phyloP scores from a whole-genome alignment of 1,140 invertebrate species.

The Polypedilum vanderplanki region DNA sequence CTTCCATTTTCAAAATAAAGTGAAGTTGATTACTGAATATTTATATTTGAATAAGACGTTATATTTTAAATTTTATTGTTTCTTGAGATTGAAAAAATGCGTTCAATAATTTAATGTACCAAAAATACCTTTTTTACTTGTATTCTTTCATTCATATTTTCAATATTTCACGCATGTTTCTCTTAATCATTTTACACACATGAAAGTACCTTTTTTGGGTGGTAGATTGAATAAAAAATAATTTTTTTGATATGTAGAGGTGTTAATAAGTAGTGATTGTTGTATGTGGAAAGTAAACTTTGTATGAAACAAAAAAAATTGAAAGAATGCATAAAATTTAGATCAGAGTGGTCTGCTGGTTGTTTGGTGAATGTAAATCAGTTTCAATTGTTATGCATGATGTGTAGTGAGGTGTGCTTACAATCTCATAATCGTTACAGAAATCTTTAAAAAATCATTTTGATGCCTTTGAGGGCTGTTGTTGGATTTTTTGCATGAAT shows the following conservation, averaged over 20 bases:
- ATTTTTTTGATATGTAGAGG: background rate
- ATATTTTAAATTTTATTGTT: no score
- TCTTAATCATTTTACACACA: background rate
- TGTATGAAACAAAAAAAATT: background rate
- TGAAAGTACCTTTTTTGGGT: no score
- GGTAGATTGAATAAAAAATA: background rate
- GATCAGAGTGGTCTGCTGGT: constrained; percentile 1
- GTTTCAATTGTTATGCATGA: background rate
- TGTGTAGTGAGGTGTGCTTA: background rate
- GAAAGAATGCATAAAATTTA: background rate
- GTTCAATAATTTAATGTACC: no score
- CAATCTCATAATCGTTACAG: background rate
- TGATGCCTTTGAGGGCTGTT: background rate
- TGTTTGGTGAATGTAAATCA: background rate
- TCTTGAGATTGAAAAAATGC: no score
- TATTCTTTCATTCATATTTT: background rate
- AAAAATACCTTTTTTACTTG: no score
- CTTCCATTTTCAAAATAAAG: no score
- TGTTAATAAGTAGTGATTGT: background rate
- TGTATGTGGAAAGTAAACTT: background rate
- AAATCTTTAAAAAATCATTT: no score
- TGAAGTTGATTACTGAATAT: no score
- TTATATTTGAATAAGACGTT: no score
- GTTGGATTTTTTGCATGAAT: no score
- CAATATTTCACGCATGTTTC: constrained; percentile 13